Base-by-base conservation (phyloP, 2,888 invertebrate species). In the Drosophila cognata region DNA sequence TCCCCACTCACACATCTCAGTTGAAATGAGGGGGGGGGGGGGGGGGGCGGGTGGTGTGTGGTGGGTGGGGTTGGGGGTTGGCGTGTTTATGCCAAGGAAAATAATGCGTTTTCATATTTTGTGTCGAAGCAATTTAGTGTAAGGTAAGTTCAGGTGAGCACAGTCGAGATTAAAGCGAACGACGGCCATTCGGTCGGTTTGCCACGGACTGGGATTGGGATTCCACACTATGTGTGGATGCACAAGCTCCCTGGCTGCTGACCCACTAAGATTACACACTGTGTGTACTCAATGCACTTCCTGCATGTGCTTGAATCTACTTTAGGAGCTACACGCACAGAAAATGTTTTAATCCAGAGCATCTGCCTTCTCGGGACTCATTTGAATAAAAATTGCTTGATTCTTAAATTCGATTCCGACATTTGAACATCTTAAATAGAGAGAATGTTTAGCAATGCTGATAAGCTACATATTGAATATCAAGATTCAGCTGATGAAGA, bases 31-130 rank as follows among this genome's bases (percentile, higher is more conserved):
- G 25, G 48, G 7, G 11, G 3, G 29, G 50, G 0, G 1, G 11
- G 6, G 43, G n/a, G 4, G 31, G 38, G 21, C 29, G n/a, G 25
- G 18, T 2, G 21, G 10, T 21, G n/a, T 31, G 52, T 13, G 33
- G 55, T 29, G 6, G n/a, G 1, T 11, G 6, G 1, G 29, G 31
- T n/a, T 36, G 18, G 18, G n/a, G 5, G 1, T 1, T 21, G 21
- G 21, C 21, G 11, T 43, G 5, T 5, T 35, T 35, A 35, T 35
- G 5, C 35, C 21, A 21, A 6, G 55, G 21, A 60, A 41, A 66
- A 67, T 79, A 77, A 79, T 81, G 78, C 70, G 74, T 77, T 79
- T 79, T 73, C 64, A 81, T 81, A 79, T 79, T 77, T 81, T 78
- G 67, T 68, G 69, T 71, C 67, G 58, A 36, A 65, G 68, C 79